These are phyloP conservation scores for Aphis craccivora DNA, from an alignment of 1,140 invertebrate genomes.

Conservation along the genomic window DNA sequence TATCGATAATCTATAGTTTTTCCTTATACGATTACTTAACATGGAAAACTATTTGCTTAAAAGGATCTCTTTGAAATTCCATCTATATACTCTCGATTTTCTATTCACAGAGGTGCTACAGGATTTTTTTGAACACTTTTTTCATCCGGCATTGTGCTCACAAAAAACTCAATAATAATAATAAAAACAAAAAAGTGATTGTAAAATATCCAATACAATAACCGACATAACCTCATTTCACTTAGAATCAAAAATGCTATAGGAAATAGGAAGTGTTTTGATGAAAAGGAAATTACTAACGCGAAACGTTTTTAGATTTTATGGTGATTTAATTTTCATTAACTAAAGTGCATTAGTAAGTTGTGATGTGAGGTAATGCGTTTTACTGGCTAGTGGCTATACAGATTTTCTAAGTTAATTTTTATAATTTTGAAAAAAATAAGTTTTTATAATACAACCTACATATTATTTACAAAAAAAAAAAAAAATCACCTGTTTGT, in stretches of 20 bases:
- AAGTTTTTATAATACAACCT: too few species aligned
- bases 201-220: not conserved
- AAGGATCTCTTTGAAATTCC: not conserved
- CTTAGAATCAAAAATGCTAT: not conserved
- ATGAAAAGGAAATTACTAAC: not conserved
- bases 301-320: not conserved
- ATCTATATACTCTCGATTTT: not conserved
- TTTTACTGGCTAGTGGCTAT: not conserved
- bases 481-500: not conserved
- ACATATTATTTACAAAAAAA: not conserved
- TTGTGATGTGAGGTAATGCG: not conserved
- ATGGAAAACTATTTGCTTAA: not conserved
- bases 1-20: not conserved
- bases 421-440: not conserved
- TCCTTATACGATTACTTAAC: not conserved
- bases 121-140: not conserved
- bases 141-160: not conserved
- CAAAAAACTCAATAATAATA: not conserved
- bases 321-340: not conserved
- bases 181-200: not conserved
- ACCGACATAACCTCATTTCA: not conserved
- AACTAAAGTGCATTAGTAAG: not conserved
- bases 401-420: not conserved
- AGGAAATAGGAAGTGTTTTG: not conserved
- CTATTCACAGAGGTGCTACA: not conserved